These are phyloP conservation scores for Gadus macrocephalus DNA, from an alignment of 2,113 vertebrate species.

Conservation along the genomic window DNA sequence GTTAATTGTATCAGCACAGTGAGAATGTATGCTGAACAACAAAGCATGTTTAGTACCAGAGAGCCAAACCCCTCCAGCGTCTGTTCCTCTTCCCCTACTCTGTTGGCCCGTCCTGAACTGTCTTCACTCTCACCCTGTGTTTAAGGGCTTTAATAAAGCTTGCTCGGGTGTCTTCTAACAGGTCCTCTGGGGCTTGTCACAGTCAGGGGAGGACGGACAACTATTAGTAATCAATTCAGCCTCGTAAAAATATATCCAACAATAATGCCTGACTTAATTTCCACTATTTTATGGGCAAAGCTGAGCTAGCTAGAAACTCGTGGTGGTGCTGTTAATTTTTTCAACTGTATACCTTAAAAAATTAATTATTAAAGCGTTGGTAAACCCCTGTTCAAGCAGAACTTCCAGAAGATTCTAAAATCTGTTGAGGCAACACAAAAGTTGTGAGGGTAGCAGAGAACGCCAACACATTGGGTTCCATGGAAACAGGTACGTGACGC, in stretches of 20 bases:
- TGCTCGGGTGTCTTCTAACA: background rate
- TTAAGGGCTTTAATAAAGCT: conserved; percentile 19
- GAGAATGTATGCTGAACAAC: too few species aligned
- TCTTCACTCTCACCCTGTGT: background rate
- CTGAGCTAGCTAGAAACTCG: background rate
- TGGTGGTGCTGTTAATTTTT: too few species aligned
- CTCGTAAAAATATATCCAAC: conserved; percentile 24
- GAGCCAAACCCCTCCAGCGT: too few species aligned
- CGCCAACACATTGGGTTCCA: too few species aligned
- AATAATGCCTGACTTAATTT: conserved; percentile 7
- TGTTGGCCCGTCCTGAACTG: background rate
- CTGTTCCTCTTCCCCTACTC: background rate
- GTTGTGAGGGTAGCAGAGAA: too few species aligned
- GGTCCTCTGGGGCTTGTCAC: conserved; percentile 27
- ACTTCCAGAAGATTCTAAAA: too few species aligned
- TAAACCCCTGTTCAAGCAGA: too few species aligned
- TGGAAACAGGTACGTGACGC: too few species aligned
- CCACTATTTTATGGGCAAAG: conserved; percentile 12
- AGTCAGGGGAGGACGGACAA: background rate
- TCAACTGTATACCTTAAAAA: too few species aligned
- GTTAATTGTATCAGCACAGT: too few species aligned
- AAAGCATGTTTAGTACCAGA: background rate
- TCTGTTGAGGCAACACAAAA: too few species aligned
- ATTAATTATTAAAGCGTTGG: too few species aligned
- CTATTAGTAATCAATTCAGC: conserved; percentile 4